Base-by-base conservation (phyloP, 2,888 invertebrate species). In the Cyclophora albipunctata region DNA sequence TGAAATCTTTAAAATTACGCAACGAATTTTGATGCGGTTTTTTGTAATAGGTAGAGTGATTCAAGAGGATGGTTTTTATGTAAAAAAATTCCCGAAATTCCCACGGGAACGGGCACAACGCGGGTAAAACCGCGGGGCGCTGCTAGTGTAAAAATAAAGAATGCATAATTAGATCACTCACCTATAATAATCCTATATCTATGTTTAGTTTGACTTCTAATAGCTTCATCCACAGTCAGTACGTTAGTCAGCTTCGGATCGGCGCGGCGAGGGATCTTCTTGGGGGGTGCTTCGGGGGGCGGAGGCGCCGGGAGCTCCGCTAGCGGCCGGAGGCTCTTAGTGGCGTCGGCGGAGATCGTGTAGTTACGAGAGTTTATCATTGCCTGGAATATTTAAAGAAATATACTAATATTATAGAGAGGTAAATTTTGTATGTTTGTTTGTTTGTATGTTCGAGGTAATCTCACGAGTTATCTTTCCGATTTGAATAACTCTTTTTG, bases 131-230 rank as follows among this genome's bases (percentile, higher is more conserved):
- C 20, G 20, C 20, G 20, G 20, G 20, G 20, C 20, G 20, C 20
- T 20, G 20, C 20, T 20, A 20, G 20, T 20, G 20, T 20, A 20
- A 20, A 1, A 20, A 20, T 20, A 20, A 20, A 20, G 20, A 20
- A 20, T 20, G 20, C 20, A 20, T 20, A 20, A 20, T 20, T 20
- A 20, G 1, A 54, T 7, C 0, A 62, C 77, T 76, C 34, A 87
- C 89, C 89, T 55, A 89, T 84, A 53, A 89, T 80, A 52, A 89
- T 80, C 59, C 89, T 85, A 49, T 90, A 82, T n/a, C 91, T 78
- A 51, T 90, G 84, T 46, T 89, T 89, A 68, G 87, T 89, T 58
- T 90, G 89, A 51, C 90, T 90, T 44, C 91, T 76, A 0, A 89
- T 89, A 1, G 81, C 79, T 3, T 86, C 82, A 37, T 90, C 90